phyloP scores from a whole-genome alignment of 2,113 vertebrate genomes.

The Dromas ardeola region DNA sequence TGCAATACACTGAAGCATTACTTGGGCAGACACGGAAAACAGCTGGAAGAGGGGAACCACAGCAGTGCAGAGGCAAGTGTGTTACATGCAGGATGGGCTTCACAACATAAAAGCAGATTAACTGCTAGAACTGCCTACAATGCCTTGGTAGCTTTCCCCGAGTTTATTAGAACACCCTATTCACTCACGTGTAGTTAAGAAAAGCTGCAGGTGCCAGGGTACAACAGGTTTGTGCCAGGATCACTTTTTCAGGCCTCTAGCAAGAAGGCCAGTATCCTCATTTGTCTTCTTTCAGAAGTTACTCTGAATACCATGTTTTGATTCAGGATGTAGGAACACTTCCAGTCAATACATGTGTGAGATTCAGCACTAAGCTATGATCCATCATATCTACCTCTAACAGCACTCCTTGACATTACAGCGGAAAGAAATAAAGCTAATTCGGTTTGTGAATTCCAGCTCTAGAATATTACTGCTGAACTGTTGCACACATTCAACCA shows the following conservation, averaged over 20 bases:
- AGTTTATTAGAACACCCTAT: neutral
- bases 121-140: neutral
- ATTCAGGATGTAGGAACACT: neutral
- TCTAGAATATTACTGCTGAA: neutral
- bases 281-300: neutral
- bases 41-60: neutral
- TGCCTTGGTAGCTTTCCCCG: neutral
- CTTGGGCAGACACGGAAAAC: neutral
- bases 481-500: neutral
- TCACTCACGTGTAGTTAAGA: neutral
- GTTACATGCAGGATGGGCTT: neutral
- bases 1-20: neutral
- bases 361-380: neutral
- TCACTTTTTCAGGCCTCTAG: neutral
- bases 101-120: neutral
- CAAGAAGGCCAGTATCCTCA: neutral
- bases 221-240: neutral
- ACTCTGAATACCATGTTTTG: neutral
- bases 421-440: neutral
- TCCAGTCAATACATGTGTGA: neutral
- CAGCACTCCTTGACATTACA: neutral
- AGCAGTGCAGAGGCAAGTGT: neutral
- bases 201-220: neutral
- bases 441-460: neutral
- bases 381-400: neutral